A percentile compares a stretch with the other conserved stretches of the same genome.
These are phyloP conservation scores for Crenichthys baileyi DNA, from an alignment of 2,797 vertebrate genomes.

Conservation along the genomic window DNA sequence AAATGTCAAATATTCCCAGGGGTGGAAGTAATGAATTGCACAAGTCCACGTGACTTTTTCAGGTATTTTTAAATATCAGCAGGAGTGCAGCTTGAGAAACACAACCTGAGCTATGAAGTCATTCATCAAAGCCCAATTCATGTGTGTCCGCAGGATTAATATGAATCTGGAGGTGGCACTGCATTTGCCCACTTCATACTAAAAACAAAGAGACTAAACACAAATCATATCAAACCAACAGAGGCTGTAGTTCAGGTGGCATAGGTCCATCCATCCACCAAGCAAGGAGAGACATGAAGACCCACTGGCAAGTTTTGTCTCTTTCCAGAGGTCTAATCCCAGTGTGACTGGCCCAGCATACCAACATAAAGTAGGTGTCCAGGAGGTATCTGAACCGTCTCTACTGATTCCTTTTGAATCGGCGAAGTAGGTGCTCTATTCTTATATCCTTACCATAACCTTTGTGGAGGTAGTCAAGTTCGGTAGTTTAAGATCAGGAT, in stretches of 20 bases:
- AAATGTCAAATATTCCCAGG: slow-evolving; percentile 10
- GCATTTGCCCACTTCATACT: neutral
- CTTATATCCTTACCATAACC: neutral
- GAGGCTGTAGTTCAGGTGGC: neutral
- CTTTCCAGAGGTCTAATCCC: neutral
- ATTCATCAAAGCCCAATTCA: neutral
- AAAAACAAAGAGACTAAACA: neutral
- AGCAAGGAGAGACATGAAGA: neutral
- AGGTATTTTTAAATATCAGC: slow-evolving; percentile 9
- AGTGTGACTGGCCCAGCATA: neutral
- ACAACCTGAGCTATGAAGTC: neutral
- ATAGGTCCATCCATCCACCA: neutral
- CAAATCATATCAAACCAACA: neutral
- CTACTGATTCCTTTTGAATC: neutral
- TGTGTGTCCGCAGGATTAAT: neutral
- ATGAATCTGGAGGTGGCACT: neutral
- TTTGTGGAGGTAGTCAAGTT: neutral
- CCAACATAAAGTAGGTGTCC: neutral
- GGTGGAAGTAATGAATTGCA: slow-evolving; percentile 4
- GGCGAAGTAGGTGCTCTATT: neutral
- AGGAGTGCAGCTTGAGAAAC: neutral
- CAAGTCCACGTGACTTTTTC: neutral
- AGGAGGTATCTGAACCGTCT: neutral
- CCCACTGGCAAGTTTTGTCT: neutral
- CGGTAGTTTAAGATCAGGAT: neutral